Evolutionary conservation across 2,113 vertebrate genomes (phyloP).

Genomic region (Thunnus maccoyii): DNA sequence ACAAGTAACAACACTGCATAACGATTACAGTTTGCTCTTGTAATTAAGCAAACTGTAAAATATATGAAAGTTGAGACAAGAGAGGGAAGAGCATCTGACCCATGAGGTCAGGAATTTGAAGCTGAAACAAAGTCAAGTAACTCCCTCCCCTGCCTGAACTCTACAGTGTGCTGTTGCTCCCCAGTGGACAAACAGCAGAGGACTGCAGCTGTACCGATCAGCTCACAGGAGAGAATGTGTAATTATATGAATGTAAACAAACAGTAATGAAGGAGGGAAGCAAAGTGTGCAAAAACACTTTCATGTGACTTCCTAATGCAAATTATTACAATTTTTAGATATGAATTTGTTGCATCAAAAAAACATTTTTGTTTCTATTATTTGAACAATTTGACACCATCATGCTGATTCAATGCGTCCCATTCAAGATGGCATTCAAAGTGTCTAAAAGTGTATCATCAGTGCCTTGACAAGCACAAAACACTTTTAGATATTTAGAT

Average conservation of each 20-base stretch:
- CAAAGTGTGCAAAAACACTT: background rate
- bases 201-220: background rate
- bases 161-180: slow-evolving; percentile 34
- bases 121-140: background rate
- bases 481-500: background rate
- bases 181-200: slow-evolving; percentile 51
- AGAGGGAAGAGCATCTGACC: background rate
- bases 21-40: background rate
- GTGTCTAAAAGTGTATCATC: background rate
- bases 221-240: background rate
- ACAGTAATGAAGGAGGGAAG: background rate
- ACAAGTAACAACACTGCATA: background rate
- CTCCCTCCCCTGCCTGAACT: background rate
- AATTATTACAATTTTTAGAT: background rate
- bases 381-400: background rate
- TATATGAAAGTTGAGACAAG: background rate
- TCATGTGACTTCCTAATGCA: background rate
- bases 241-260: background rate
- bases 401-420: too few species aligned
- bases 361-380: background rate
- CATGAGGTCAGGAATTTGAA: background rate
- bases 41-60: background rate
- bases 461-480: too few species aligned
- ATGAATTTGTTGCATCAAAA: background rate
- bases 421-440: too few species aligned